A percentile compares a stretch with the other conserved stretches of the same genome.
These are phyloP conservation scores for Semicossyphus pulcher DNA, from an alignment of 2,113 vertebrate species.

Conservation along the genomic window DNA sequence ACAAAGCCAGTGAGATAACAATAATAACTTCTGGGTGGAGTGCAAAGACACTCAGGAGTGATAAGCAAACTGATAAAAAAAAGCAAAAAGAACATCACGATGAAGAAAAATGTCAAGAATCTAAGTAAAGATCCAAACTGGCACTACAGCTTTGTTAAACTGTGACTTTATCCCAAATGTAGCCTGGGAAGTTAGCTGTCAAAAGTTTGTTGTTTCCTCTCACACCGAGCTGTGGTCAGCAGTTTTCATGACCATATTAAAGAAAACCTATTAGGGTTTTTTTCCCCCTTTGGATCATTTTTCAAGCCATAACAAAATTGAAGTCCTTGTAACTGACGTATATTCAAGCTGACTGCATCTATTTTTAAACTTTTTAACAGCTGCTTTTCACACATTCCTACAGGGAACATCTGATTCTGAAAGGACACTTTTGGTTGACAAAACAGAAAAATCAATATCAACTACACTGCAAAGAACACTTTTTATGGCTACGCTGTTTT, in stretches of 20 bases:
- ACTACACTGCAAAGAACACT: not conserved
- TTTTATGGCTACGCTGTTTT: slow-evolving; percentile 29
- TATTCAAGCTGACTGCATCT: slow-evolving; percentile 9
- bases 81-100: slow-evolving; percentile 30
- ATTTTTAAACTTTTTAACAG: slow-evolving; percentile 11
- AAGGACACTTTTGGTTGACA: slow-evolving; percentile 17
- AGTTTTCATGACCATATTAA: not conserved
- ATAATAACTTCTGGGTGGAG: slow-evolving; percentile 30
- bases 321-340: not conserved
- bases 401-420: slow-evolving; percentile 11
- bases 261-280: not conserved
- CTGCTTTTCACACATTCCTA: slow-evolving; percentile 4
- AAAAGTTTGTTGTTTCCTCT: not conserved
- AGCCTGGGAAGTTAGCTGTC: slow-evolving; percentile 21
- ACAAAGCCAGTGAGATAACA: slow-evolving; percentile 38
- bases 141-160: slow-evolving; percentile 1
- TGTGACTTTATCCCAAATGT: slow-evolving; percentile 1
- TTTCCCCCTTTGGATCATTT: not conserved
- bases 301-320: not conserved
- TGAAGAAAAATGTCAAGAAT: slow-evolving; percentile 28
- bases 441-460: slow-evolving; percentile 42
- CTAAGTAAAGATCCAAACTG: slow-evolving; percentile 8
- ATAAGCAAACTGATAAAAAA: slow-evolving; percentile 35
- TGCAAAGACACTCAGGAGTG: slow-evolving; percentile 12
- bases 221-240: not conserved